A percentile compares a stretch with the other conserved stretches of the same genome.
These are phyloP conservation scores for Notarius quadriscutis DNA, from an alignment of 2,113 vertebrate genomes.

Conservation along the genomic window DNA sequence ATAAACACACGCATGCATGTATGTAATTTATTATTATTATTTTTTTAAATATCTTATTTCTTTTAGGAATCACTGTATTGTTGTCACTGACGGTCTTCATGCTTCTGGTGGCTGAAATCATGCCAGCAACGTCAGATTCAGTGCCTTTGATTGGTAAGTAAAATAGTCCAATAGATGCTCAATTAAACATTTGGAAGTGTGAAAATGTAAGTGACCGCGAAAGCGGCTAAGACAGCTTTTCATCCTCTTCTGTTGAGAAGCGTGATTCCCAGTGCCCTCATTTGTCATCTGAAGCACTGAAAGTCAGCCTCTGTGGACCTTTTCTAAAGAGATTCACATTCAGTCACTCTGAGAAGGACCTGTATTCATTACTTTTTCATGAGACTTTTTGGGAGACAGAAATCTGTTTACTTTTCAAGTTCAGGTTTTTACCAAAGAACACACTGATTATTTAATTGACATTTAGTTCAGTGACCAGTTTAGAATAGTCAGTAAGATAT, in stretches of 20 bases:
- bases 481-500: neutral
- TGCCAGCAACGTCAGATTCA: constrained; percentile 57
- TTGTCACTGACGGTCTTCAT: constrained; percentile 59
- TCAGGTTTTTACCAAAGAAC: neutral
- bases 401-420: neutral
- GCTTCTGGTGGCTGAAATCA: constrained; percentile 59
- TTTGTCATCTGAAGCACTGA: constrained; percentile 28
- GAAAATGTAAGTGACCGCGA: neutral
- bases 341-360: constrained; percentile 2
- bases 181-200: constrained; percentile 1
- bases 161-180: constrained; percentile 15
- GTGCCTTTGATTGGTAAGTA: constrained; percentile 59
- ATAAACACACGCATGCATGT: too few species aligned
- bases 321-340: neutral
- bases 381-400: neutral
- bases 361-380: neutral
- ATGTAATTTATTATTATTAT: too few species aligned
- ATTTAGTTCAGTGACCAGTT: neutral
- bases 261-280: neutral
- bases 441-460: neutral
- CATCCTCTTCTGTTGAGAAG: constrained; percentile 7
- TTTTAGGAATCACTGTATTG: constrained; percentile 57
- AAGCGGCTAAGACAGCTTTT: neutral
- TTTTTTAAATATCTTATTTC: too few species aligned
- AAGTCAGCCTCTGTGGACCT: neutral